These are phyloP conservation scores for Diplolepis rosae DNA, from an alignment of 2,888 invertebrate genomes.

Conservation along the genomic window DNA sequence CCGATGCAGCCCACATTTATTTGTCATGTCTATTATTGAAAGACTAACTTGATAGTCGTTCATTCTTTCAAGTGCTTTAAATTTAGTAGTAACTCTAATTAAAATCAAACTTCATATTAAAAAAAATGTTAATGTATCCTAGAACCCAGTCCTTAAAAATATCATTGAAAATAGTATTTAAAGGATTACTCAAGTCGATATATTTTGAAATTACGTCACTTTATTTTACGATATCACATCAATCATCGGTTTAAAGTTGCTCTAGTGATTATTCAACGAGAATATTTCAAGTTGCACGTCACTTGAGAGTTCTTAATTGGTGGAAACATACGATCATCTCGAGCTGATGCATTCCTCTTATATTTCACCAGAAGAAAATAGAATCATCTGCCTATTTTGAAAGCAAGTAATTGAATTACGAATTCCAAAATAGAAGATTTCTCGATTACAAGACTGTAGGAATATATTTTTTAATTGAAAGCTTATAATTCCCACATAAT, in stretches of 20 bases:
- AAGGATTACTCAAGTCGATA: no score
- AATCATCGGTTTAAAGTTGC: constrained; percentile 9
- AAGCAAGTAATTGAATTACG: neutral
- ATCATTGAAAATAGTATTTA: no score
- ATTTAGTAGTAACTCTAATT: constrained; percentile 12
- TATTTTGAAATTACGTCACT: constrained; percentile 8
- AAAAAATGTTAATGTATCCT: no score
- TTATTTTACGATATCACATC: constrained; percentile 14
- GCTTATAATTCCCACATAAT: neutral
- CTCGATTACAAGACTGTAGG: neutral
- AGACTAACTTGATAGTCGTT: constrained; percentile 10
- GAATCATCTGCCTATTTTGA: neutral
- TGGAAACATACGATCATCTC: constrained; percentile 5
- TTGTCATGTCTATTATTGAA: constrained; percentile 27
- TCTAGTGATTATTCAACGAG: constrained; percentile 6
- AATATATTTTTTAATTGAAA: neutral
- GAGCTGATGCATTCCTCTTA: constrained; percentile 9
- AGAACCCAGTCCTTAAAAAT: no score
- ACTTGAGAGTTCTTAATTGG: constrained; percentile 17
- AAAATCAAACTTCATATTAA: no score
- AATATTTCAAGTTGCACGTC: constrained; percentile 11
- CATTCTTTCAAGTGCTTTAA: constrained; percentile 3
- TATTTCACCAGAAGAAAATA: constrained; percentile 21
- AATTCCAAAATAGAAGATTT: neutral
- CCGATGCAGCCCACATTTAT: constrained; percentile 25